Evolutionary conservation across 2,888 invertebrate species (phyloP).

Genomic region (Cordilura impudica): DNA sequence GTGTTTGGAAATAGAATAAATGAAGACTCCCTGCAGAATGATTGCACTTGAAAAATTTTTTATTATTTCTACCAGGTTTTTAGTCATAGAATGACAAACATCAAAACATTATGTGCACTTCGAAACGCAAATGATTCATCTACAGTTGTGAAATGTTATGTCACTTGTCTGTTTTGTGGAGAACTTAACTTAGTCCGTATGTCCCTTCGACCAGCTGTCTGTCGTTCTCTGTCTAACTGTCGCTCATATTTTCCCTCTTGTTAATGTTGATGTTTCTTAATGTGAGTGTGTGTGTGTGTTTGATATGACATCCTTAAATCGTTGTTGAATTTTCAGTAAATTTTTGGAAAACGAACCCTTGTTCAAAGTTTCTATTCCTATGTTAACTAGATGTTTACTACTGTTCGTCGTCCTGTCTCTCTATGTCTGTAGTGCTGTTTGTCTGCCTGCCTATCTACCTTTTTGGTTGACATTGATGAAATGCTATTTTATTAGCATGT

Average conservation of each 20-base stretch:
- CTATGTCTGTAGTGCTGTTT: not conserved
- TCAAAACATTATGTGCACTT: not conserved
- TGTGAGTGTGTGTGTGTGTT: not conserved
- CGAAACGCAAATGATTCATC: slow-evolving; percentile 43
- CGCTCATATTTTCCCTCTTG: slow-evolving; percentile 24
- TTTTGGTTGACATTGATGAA: slow-evolving; percentile 50
- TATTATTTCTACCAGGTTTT: not conserved
- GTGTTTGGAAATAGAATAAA: too few species aligned
- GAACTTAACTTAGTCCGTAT: slow-evolving; percentile 16
- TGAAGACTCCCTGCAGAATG: too few species aligned
- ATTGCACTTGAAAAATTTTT: not conserved
- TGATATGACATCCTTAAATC: slow-evolving; percentile 22
- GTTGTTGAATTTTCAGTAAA: slow-evolving; percentile 35
- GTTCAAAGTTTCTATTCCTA: slow-evolving; percentile 31
- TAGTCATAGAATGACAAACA: not conserved
- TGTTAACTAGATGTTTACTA: slow-evolving; percentile 20
- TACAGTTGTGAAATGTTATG: slow-evolving; percentile 57
- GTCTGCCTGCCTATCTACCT: not conserved
- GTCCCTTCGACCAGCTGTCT: slow-evolving; percentile 15
- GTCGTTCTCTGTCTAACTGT: slow-evolving; percentile 45
- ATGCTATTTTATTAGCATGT: slow-evolving; percentile 55
- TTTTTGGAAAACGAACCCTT: slow-evolving; percentile 32
- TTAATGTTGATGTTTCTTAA: slow-evolving; percentile 18
- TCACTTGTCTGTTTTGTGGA: slow-evolving; percentile 39
- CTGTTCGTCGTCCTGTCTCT: not conserved